Base-by-base conservation (phyloP, 2,888 invertebrate species). In the Leptinotarsa rubiginosa region DNA sequence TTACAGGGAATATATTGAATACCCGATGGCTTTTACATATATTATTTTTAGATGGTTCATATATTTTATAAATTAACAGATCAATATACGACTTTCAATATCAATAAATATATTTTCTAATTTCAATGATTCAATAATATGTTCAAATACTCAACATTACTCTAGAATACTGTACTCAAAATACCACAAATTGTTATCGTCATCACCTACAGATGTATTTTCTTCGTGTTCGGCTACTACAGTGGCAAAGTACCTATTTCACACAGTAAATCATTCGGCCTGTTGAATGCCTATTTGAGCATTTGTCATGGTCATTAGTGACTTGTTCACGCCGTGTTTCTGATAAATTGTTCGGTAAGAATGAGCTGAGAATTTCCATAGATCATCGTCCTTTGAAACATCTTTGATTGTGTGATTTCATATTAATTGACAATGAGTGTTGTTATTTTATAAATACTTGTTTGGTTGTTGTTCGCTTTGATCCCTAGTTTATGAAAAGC, bases 241-340 rank as follows among this genome's bases (percentile, higher is more conserved):
- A 62, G 72, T 76, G 72, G 56, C 65, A 49, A 71, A 71, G 75
- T 74, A 69, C 74, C 69, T 64, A 74, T 78, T 68, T 81, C 82
- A 80, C 81, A 83, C 81, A 81, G 81, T 83, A 83, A 83, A 83
- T 83, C 81, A 83, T 81, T 81, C 78, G 79, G 78, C 79, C 79
- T 80, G 80, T 82, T 81, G 81, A 83, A 83, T 80, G 79, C 74
- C 79, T 77, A 82, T 81, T 83, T 78, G 81, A 75, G 50, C 70
- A 73, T 76, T 71, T 50, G 73, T 79, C 77, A 75, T 75, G 78
- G 78, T 81, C 79, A 81, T 81, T 81, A 81, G 74, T 76, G 79
- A 75, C 75, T 66, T 68, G 73, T 62, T 50, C 64, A 20, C 50
- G 70, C 49, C 67, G 65, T 62, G 67, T 15, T 69, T 78, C 79